A percentile compares a stretch with the other conserved stretches of the same genome.
Conservation (phyloP, 2,888 invertebrate genomes). For the Rotaria magnacalcarata region DNA sequence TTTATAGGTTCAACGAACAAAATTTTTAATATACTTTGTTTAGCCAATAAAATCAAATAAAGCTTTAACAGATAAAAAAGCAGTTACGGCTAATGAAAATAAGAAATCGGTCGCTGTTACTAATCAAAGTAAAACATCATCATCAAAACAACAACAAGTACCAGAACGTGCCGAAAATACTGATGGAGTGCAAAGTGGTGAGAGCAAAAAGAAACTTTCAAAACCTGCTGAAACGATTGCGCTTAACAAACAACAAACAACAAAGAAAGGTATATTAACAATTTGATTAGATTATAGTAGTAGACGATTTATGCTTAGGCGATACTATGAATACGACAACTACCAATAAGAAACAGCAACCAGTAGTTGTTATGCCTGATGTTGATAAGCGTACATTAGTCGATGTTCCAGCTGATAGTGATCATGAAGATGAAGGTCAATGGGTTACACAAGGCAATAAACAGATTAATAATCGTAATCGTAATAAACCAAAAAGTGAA, state of each 20-base stretch:
- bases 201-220: neutral
- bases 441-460: neutral
- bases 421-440: constrained; percentile 19
- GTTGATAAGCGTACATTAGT: neutral
- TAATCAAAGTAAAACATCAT: neutral
- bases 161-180: neutral
- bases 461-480: neutral
- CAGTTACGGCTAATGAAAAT: neutral
- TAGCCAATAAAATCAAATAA: neutral
- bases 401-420: neutral
- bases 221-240: neutral
- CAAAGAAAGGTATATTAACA: neutral
- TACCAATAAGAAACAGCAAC: neutral
- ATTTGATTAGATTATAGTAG: neutral
- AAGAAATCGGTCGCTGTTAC: neutral
- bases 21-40: neutral
- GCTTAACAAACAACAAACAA: neutral
- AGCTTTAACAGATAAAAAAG: neutral
- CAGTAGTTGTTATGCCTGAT: neutral
- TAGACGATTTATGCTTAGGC: neutral
- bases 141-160: neutral
- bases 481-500: neutral
- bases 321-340: neutral
- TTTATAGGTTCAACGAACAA: neutral
- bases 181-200: neutral